Percentiles rank a stretch among this genome's conserved stretches.
Conservation (phyloP, 2,797 vertebrate species). For the Myotis daubentonii region DNA sequence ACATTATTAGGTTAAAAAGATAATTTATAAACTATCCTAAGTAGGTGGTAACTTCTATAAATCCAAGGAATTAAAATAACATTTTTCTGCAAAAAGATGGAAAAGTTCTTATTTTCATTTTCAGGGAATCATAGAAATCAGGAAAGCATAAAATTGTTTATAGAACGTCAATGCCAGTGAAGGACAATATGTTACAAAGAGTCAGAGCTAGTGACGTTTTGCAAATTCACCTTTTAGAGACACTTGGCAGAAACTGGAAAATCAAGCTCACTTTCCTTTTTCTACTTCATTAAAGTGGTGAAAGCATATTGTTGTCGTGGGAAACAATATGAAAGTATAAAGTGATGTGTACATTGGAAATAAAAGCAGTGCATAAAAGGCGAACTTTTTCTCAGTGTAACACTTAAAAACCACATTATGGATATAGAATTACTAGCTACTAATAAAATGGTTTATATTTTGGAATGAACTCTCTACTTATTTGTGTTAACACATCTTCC, state of each 20-base stretch:
- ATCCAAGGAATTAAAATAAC: neutral
- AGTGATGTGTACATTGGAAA: neutral
- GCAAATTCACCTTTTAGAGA: neutral
- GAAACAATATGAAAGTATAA: slow-evolving; percentile 31
- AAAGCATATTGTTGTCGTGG: neutral
- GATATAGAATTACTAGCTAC: neutral
- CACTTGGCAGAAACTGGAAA: slow-evolving; percentile 23
- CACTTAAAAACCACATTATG: slow-evolving; percentile 6
- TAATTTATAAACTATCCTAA: neutral
- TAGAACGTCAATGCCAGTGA: neutral
- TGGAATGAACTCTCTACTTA: neutral
- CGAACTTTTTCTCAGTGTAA: neutral
- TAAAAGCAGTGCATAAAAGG: neutral
- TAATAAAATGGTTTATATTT: neutral
- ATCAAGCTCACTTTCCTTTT: neutral
- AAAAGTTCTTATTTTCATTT: neutral
- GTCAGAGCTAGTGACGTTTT: neutral
- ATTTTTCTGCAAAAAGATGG: neutral
- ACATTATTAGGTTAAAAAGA: neutral
- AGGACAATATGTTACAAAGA: neutral
- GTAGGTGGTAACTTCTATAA: too few relatives aligned
- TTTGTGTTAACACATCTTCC: slow-evolving; percentile 10
- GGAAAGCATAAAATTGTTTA: slow-evolving; percentile 39
- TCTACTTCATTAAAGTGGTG: slow-evolving; percentile 45
- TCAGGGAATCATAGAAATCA: slow-evolving; percentile 26